Base-by-base conservation (phyloP, 2,888 invertebrate genomes). In the Ormyrus rosae region DNA sequence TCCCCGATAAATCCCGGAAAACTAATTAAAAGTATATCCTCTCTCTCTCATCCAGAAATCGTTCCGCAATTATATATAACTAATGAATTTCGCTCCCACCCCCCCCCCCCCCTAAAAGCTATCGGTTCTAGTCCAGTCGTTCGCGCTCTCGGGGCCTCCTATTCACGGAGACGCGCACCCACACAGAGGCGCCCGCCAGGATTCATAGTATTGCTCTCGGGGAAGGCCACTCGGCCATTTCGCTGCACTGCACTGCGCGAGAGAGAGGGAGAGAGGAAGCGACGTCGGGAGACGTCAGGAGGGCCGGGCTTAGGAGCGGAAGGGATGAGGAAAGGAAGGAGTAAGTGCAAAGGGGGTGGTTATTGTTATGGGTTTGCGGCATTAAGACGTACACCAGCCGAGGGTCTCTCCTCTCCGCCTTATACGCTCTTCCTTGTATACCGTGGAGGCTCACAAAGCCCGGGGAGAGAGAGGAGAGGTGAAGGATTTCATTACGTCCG, bases 291-390 rank as follows among this genome's bases (percentile, higher is more conserved):
- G 34, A 34, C 34, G 34, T 34, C 34, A 53, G 48, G 48, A 51
- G 65, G 19, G 6, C 13, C n/a, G n/a, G 56, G 48, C 11, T 34
- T 34, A 34, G 34, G 34, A 34, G 4, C 34, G 34, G 34, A 34
- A 34, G 34, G 34, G 34, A 34, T 34, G 34, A 34, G 34, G 34
- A 34, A 34, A 34, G 34, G 53, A 63, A 48, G 69, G 51, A 34
- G 46, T 64, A 78, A 78, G 77, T 69, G 73, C 67, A 45, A 64
- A 86, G 86, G 85, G 84, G 86, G 86, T 85, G 87, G 89, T 89
- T 90, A 90, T 90, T 89, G 89, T 90, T 89, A 89, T 89, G 89
- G 87, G 88, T 86, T 88, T 88, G 89, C 85, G 89, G 89, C 88
- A 89, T 89, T 89, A 89, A 89, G 89, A 89, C 88, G 88, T 88